These are phyloP conservation scores for Talpa occidentalis DNA, from an alignment of 2,113 vertebrate genomes.

Conservation along the genomic window DNA sequence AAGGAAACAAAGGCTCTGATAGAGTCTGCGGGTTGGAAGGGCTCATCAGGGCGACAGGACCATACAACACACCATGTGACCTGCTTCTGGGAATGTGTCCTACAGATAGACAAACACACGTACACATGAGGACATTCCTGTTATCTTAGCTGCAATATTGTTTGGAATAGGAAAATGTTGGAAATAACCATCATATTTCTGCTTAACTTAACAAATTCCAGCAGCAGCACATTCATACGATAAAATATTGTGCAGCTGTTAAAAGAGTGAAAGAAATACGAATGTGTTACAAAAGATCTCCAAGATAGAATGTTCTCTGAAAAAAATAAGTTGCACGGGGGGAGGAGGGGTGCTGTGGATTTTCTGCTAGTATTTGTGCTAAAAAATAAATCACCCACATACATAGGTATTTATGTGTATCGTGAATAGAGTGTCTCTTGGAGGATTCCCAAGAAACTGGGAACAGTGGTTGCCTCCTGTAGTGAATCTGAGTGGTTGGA, in stretches of 20 bases:
- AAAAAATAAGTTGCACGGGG: background rate
- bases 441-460: background rate
- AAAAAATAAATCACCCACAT: background rate
- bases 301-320: background rate
- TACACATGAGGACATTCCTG: background rate
- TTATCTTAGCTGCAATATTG: background rate
- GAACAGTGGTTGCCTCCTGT: background rate
- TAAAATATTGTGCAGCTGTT: background rate
- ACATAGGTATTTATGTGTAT: background rate
- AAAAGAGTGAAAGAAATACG: background rate
- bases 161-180: background rate
- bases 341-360: background rate
- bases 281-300: constrained; percentile 9
- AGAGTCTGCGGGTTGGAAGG: rapidly evolving
- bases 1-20: background rate
- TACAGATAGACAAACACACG: background rate
- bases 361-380: background rate
- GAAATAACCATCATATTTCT: background rate
- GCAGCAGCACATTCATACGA: background rate
- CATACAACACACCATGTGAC: background rate
- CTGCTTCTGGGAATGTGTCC: background rate
- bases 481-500: background rate
- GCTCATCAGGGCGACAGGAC: no score
- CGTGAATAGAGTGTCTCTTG: background rate
- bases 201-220: background rate